phyloP scores from a whole-genome alignment of 2,113 vertebrate species.

The Triplophysa tibetana region DNA sequence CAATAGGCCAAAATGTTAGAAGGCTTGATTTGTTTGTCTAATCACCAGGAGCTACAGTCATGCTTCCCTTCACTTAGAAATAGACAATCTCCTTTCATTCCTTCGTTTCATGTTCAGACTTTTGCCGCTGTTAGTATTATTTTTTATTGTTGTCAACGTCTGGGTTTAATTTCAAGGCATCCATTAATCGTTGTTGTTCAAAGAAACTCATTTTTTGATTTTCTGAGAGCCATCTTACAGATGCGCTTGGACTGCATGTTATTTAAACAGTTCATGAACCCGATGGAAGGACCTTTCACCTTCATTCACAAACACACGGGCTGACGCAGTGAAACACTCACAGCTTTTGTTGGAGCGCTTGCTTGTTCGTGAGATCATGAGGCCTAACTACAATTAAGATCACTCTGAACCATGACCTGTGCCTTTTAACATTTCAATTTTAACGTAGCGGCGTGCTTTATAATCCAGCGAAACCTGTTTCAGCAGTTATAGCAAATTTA shows the following conservation, averaged over 20 bases:
- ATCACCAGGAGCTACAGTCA: constrained; percentile 43
- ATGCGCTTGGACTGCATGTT: not conserved
- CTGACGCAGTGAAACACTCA: not conserved
- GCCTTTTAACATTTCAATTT: not conserved
- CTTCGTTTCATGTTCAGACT: constrained; percentile 9
- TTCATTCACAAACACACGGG: not conserved
- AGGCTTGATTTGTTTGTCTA: constrained; percentile 49
- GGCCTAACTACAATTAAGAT: not conserved
- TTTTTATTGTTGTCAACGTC: constrained; percentile 7
- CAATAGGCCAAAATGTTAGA: constrained; percentile 40
- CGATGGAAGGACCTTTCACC: constrained; percentile 5
- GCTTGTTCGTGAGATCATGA: not conserved
- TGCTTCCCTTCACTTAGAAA: constrained; percentile 32
- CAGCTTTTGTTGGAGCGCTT: not conserved
- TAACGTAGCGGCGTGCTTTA: not conserved
- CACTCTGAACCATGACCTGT: not conserved
- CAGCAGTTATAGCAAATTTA: not conserved
- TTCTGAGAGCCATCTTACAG: not conserved
- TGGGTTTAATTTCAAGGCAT: constrained; percentile 23
- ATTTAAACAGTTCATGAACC: not conserved
- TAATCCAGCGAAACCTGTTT: not conserved
- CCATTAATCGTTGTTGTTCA: constrained; percentile 19
- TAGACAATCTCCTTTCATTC: constrained; percentile 3
- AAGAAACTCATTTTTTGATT: not conserved
- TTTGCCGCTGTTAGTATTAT: constrained; percentile 16